A percentile compares a stretch with the other conserved stretches of the same genome.
Conservation (phyloP, 1,140 invertebrate genomes). For the Macrosteles quadrilineatus region DNA sequence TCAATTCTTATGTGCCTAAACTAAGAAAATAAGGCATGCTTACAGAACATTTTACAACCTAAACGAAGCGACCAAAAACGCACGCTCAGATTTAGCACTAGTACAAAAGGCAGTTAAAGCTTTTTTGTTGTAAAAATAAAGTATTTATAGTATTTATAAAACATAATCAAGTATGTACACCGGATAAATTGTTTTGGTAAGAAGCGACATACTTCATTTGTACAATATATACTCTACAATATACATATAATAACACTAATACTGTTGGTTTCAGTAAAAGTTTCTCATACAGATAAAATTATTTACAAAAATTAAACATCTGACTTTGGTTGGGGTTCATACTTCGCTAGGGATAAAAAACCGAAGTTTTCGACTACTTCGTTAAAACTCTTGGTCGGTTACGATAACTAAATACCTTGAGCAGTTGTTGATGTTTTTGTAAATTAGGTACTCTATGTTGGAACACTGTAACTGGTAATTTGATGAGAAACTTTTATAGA, state of each 20-base stretch:
- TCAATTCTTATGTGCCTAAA: too few species aligned
- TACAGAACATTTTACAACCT: too few species aligned
- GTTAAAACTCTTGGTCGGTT: constrained; percentile 22
- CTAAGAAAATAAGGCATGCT: too few species aligned
- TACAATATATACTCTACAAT: not conserved
- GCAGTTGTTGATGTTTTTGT: constrained; percentile 10
- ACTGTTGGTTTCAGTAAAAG: constrained; percentile 9
- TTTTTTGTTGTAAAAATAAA: constrained; percentile 6
- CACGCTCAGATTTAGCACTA: not conserved
- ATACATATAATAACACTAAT: constrained; percentile 14
- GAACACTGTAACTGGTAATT: not conserved
- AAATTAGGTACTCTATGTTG: not conserved
- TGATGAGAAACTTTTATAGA: constrained; percentile 12
- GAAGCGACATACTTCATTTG: not conserved
- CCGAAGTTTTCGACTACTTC: too few species aligned
- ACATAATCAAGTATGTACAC: not conserved
- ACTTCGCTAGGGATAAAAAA: too few species aligned
- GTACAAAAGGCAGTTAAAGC: constrained; percentile 22
- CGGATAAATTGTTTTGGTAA: not conserved
- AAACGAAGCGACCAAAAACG: too few species aligned
- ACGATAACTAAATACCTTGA: constrained; percentile 15
- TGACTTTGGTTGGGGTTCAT: too few species aligned
- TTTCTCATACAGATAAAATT: constrained; percentile 5
- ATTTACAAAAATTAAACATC: not conserved
- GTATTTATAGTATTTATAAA: constrained; percentile 5